Conservation (phyloP, 2,888 invertebrate species). For the Cenopis cana region DNA sequence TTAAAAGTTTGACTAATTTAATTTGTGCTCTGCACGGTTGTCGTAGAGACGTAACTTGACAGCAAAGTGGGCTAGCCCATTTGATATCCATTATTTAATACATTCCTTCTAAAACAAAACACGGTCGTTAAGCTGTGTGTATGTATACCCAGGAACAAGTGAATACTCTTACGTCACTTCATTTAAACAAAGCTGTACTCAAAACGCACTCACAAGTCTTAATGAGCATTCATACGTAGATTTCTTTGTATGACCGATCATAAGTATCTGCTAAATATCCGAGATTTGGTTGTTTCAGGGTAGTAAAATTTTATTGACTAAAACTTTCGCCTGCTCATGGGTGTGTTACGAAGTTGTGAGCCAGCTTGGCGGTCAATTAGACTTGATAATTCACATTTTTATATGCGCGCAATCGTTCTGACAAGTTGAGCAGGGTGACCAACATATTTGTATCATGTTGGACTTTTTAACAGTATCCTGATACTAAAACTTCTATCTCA, state of each 20-base stretch:
- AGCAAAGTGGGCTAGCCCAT: neutral
- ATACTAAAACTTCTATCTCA: neutral
- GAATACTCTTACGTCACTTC: conserved; percentile 20
- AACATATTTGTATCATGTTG: neutral
- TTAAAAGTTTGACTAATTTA: no score
- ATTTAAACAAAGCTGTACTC: conserved; percentile 13
- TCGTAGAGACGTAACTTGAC: no score
- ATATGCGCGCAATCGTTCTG: neutral
- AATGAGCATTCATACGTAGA: conserved; percentile 46
- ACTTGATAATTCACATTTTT: neutral
- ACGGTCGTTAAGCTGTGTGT: neutral
- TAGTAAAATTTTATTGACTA: conserved; percentile 29
- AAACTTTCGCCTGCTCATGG: conserved; percentile 28
- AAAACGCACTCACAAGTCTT: conserved; percentile 20
- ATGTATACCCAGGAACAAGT: neutral
- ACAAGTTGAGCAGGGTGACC: no score
- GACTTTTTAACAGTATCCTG: neutral
- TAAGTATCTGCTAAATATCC: conserved; percentile 50
- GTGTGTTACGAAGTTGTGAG: neutral
- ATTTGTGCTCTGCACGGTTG: no score
- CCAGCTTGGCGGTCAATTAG: neutral
- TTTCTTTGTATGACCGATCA: conserved; percentile 54
- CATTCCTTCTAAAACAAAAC: neutral
- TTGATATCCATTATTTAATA: neutral
- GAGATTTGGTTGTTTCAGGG: conserved; percentile 23